Evolutionary conservation across 2,888 invertebrate genomes (phyloP), one percentile per base, ranked within the genome.

Genomic region (Hemithea aestivaria): DNA sequence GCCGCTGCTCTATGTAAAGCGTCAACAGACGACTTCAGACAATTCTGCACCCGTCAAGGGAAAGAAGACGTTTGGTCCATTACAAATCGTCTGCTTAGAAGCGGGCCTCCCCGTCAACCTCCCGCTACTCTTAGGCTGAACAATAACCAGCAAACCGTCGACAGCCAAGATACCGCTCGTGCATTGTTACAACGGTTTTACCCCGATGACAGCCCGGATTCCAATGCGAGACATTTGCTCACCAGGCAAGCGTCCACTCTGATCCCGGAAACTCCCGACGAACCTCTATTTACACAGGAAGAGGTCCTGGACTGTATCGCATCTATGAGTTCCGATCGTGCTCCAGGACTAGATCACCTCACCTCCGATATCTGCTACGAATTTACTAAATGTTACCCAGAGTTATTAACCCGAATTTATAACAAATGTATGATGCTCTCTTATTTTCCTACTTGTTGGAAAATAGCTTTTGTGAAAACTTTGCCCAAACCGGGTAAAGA

Each of bases 331-430:
- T 45, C 38, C 1, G 40, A 47, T 2, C 45, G 43, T 10, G 51
- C 56, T 0, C 58, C 60, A 0, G 60, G 60, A 0, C 26, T 32
- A 0, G 58, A 58, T 26, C 29, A 51, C 3, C 48, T 60, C 0
- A 53, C 59, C 0, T 23, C 39, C 0, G 54, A 54, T 23, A 53
- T 54, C 31, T 46, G 43, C 37, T 32, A 7, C 1, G 12, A 24
- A 5, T 10, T 33, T 8, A 9, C 30, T 6, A 6, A 7, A 6
- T 9, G 2, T 6, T 21, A 20, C 9, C 34, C 39, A 1, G 20
- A 20, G 0, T 6, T 38, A 0, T 6, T 35, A 3, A 34, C 29
- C 1, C 6, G n/a, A 1, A 20, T 36, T 1, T 21, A 30, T 21
- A 30, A 30, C 21, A 2, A 20, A 5, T 35, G 39, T 24, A 7